Evolutionary conservation across 2,797 vertebrate genomes (phyloP).

Genomic region (Enteromius argenteus): DNA sequence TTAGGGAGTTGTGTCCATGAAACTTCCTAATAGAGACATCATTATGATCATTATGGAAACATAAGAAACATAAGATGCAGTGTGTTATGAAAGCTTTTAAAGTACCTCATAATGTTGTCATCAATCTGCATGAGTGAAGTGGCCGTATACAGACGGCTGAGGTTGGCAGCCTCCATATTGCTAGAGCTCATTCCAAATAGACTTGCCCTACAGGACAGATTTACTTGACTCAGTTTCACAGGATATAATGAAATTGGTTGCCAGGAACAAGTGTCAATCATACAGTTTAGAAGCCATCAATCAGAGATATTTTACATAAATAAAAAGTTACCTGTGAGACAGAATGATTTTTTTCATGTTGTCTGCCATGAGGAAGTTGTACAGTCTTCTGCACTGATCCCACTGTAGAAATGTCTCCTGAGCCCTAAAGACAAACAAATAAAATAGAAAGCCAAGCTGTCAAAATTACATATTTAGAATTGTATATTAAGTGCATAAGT

Average conservation of each 20-base stretch:
- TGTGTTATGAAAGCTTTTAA: neutral
- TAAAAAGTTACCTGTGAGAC: conserved; percentile 85
- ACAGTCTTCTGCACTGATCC: conserved; percentile 92
- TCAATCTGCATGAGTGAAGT: conserved; percentile 95
- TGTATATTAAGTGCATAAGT: neutral
- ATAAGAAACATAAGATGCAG: neutral
- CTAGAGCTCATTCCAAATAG: conserved; percentile 81
- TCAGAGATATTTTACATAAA: neutral
- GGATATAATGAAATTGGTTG: neutral
- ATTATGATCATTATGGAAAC: neutral
- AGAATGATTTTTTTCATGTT: conserved; percentile 98
- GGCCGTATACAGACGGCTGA: conserved; percentile 85
- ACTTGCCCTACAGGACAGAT: conserved; percentile 76
- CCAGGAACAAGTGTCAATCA: neutral
- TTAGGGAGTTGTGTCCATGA: conserved; percentile 87
- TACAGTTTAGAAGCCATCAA: neutral
- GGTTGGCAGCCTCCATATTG: conserved; percentile 84
- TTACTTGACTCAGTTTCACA: neutral
- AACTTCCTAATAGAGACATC: conserved; percentile 85
- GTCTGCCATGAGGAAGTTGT: conserved; percentile 94
- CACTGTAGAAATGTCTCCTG: conserved; percentile 96
- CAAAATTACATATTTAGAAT: neutral
- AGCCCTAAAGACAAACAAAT: conserved; percentile 75
- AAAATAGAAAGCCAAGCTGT: neutral
- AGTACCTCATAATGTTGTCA: conserved; percentile 92